These are phyloP conservation scores for Trachelus troglodyta DNA, from an alignment of 2,888 invertebrate genomes.

Conservation along the genomic window DNA sequence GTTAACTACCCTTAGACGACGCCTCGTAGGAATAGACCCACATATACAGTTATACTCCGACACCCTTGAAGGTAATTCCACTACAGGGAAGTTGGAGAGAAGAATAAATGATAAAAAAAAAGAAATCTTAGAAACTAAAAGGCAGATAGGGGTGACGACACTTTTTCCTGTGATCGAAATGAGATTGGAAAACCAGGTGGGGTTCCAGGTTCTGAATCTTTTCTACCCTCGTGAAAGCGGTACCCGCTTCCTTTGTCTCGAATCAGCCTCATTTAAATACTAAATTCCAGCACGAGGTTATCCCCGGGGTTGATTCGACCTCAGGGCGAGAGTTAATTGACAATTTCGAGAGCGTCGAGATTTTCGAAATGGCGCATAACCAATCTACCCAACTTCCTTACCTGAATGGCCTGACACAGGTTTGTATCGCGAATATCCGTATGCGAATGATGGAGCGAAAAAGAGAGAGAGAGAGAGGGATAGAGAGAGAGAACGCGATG, in stretches of 20 bases:
- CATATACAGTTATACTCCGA: no score
- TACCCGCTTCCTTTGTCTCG: conserved; percentile 5
- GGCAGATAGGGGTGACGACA: conserved; percentile 14
- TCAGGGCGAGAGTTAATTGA: conserved; percentile 32
- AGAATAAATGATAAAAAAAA: no score
- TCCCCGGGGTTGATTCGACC: conserved; percentile 19
- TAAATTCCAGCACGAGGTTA: conserved; percentile 41
- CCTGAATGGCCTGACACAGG: neutral
- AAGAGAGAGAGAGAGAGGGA: no score
- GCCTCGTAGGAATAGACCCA: neutral
- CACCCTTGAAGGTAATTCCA: no score
- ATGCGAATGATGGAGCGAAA: no score
- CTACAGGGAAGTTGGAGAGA: no score
- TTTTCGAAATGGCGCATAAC: no score
- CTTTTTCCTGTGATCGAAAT: conserved; percentile 16
- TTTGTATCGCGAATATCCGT: neutral
- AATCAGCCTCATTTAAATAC: conserved; percentile 42
- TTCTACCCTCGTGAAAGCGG: conserved; percentile 4
- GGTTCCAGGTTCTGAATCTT: conserved; percentile 5
- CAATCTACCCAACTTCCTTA: no score
- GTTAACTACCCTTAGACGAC: conserved; percentile 45
- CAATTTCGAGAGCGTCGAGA: conserved; percentile 29
- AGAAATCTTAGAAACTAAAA: neutral
- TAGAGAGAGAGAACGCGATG: no score
- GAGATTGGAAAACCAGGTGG: conserved; percentile 22